Conservation (phyloP, 2,113 vertebrate genomes). For the Microcebus murinus region DNA sequence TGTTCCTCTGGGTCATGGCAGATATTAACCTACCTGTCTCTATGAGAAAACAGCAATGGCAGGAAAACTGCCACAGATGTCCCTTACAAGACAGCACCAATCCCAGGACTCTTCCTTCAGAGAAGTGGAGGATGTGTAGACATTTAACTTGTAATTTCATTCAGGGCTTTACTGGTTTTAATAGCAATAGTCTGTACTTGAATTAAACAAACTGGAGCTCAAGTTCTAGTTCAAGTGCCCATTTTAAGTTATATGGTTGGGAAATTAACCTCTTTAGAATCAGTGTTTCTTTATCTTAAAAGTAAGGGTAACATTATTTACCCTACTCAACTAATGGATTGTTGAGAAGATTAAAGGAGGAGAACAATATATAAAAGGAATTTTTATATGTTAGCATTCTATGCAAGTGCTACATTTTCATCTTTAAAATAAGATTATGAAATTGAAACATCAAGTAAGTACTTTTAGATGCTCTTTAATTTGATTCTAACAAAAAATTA, state of each 20-base stretch:
- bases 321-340: background rate
- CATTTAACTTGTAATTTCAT: background rate
- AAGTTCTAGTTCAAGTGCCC: background rate
- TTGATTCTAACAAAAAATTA: background rate
- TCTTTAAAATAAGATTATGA: background rate
- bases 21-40: background rate
- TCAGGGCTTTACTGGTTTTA: background rate
- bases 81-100: background rate
- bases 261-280: background rate
- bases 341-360: background rate
- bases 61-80: background rate
- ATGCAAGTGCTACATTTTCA: background rate
- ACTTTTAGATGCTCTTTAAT: constrained; percentile 8
- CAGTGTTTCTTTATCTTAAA: background rate
- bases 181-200: background rate
- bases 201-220: constrained; percentile 3
- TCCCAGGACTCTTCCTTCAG: background rate
- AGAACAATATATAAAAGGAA: background rate
- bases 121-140: background rate
- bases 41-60: background rate
- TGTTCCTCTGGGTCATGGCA: background rate
- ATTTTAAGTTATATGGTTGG: background rate
- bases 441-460: background rate
- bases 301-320: background rate
- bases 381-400: background rate